Base-by-base conservation (phyloP, 1,140 invertebrate species). In the Telenomus remus region DNA sequence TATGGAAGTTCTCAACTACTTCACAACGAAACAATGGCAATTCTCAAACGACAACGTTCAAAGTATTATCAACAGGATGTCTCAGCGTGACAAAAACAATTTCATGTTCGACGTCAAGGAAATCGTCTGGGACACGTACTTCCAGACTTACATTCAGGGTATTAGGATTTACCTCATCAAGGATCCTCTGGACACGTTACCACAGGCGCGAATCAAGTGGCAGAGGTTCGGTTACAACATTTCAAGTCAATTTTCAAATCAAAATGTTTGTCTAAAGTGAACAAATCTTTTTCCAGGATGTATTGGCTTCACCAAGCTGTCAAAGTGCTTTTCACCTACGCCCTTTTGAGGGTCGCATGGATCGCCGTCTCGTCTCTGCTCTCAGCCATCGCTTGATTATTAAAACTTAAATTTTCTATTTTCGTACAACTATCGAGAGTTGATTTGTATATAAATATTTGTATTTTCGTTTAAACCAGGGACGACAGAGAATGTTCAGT, bases 101-200 rank as follows among this genome's bases (percentile, higher is more conserved):
- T 96, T 95, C 80, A 88, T 89, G 13, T 94, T 94, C 80, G 92
- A 93, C 78, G 91, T 96, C 74, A 86, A 86, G 0, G 86, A 91
- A 9, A 83, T 93, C 9, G 82, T 90, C 33, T 94, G 92, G 92
- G 85, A 89, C 16, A 80, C 82, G 2, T 92, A 91, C 71, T 87
- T 91, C 13, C 85, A 90, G 64, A 88, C 81, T 0, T 92, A 92
- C 74, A 85, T 91, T 19, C 81, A 84, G 35, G 92, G 91, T 33
- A 86, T 91, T 15, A 85, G 92, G 43, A 82, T 90, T 15, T 92
- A 91, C 76, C 82, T 92, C 0, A 87, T 93, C 4, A 92, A 92
- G 63, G 92, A 93, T 78, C 89, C 91, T 0, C 75, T 90, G 1
- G 84, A 88, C 0, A 91, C 90, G 16, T 76, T 93, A 6, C 89